Percentiles rank a stretch among this genome's conserved stretches.
Conservation (phyloP, 2,113 vertebrate genomes). For the Agelaius tricolor region DNA sequence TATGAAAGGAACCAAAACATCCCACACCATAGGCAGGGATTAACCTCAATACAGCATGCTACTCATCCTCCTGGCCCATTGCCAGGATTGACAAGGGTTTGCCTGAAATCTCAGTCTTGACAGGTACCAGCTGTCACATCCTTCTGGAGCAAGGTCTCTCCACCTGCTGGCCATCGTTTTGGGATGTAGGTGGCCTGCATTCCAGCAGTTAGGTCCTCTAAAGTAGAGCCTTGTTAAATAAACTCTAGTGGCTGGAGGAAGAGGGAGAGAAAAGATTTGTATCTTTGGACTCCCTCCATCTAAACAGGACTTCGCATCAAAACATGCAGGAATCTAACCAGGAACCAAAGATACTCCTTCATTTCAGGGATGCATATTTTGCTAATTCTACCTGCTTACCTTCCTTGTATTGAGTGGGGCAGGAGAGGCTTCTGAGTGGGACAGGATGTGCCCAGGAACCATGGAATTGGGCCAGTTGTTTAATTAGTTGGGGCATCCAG, state of each 20-base stretch:
- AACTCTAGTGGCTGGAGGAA: not conserved
- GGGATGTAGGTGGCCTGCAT: not conserved
- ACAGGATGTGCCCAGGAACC: not conserved
- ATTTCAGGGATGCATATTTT: not conserved
- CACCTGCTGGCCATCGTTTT: not conserved
- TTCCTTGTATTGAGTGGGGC: not conserved
- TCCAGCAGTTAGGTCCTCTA: not conserved
- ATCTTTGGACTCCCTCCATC: not conserved
- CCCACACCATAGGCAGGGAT: not conserved
- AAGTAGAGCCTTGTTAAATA: not conserved
- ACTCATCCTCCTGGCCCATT: not conserved
- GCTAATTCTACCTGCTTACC: not conserved
- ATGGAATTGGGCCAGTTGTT: not conserved
- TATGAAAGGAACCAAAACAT: not conserved
- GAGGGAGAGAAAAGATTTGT: not conserved
- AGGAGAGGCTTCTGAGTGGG: not conserved
- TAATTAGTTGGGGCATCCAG: not conserved
- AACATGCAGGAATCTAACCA: not conserved
- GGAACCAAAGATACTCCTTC: not conserved
- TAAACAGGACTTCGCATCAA: not conserved
- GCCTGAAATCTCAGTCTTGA: not conserved
- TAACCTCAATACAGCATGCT: not conserved
- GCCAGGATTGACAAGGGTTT: not conserved
- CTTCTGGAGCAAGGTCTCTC: not conserved
- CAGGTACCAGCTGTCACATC: too few relatives aligned